Conservation (phyloP, 1,140 invertebrate species). For the Apocrypta bakeri region DNA sequence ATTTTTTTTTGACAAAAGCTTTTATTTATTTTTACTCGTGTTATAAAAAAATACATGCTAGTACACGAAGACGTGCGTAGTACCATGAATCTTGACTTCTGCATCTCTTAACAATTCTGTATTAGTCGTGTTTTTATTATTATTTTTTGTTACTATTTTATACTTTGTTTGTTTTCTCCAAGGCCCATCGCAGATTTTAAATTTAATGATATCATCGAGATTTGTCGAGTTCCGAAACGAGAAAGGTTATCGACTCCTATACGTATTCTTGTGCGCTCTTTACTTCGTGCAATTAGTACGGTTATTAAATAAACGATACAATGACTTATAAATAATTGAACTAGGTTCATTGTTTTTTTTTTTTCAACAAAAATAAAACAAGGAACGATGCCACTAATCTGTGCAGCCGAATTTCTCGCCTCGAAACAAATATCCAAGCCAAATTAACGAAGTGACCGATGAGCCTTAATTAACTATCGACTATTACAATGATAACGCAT, state of each 20-base stretch:
- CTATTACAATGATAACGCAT: slow-evolving; percentile 27
- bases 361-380: neutral
- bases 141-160: slow-evolving; percentile 32
- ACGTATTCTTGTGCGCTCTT: slow-evolving; percentile 33
- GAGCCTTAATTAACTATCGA: slow-evolving; percentile 16
- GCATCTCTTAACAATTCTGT: slow-evolving; percentile 45
- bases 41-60: slow-evolving; percentile 72
- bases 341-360: neutral
- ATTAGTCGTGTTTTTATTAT: slow-evolving; percentile 30
- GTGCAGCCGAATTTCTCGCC: slow-evolving; percentile 8
- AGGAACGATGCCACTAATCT: neutral
- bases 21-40: slow-evolving; percentile 66
- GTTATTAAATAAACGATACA: neutral
- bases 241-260: slow-evolving; percentile 13
- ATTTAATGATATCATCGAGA: slow-evolving; percentile 7
- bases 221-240: slow-evolving; percentile 11
- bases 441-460: neutral
- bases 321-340: neutral
- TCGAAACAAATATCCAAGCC: slow-evolving; percentile 10
- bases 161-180: slow-evolving; percentile 18
- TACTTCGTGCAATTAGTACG: slow-evolving; percentile 24
- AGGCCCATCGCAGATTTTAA: slow-evolving; percentile 20
- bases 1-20: slow-evolving; percentile 61
- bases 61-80: slow-evolving; percentile 62
- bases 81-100: slow-evolving; percentile 52